Conservation (phyloP, 2,797 vertebrate species). For the Bradypodion pumilum region DNA sequence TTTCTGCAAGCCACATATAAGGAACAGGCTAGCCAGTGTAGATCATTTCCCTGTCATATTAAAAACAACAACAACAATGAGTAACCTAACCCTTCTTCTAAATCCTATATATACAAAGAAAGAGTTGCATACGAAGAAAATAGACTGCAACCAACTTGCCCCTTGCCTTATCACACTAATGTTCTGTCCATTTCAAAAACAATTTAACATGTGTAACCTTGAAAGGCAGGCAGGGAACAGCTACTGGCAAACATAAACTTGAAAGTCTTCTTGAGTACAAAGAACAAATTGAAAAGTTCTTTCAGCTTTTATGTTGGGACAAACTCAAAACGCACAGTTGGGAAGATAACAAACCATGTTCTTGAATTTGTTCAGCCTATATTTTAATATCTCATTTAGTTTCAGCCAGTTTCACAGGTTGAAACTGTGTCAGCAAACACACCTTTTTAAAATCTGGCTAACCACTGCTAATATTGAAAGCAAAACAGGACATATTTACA, state of each 20-base stretch:
- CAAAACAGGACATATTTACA: no score
- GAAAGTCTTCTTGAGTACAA: not conserved
- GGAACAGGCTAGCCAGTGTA: slow-evolving; percentile 93
- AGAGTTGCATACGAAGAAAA: no score
- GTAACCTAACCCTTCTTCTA: not conserved
- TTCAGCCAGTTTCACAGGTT: no score
- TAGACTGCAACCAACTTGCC: no score
- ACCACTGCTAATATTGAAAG: no score
- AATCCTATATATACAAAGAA: not conserved
- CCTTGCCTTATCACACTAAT: not conserved
- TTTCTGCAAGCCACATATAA: slow-evolving; percentile 93
- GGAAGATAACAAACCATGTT: not conserved
- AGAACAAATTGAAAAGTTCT: not conserved
- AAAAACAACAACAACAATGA: slow-evolving; percentile 19
- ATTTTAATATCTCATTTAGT: not conserved
- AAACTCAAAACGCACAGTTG: not conserved
- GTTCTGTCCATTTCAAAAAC: not conserved
- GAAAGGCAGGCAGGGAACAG: not conserved
- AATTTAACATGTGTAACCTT: not conserved
- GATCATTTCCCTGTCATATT: slow-evolving; percentile 85
- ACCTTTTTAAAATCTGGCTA: no score
- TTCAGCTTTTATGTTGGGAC: not conserved
- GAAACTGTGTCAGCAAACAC: no score
- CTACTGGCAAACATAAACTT: not conserved
- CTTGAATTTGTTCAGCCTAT: not conserved